phyloP scores from a whole-genome alignment of 2,797 vertebrate species.

The Hypotaenidia okinawae region DNA sequence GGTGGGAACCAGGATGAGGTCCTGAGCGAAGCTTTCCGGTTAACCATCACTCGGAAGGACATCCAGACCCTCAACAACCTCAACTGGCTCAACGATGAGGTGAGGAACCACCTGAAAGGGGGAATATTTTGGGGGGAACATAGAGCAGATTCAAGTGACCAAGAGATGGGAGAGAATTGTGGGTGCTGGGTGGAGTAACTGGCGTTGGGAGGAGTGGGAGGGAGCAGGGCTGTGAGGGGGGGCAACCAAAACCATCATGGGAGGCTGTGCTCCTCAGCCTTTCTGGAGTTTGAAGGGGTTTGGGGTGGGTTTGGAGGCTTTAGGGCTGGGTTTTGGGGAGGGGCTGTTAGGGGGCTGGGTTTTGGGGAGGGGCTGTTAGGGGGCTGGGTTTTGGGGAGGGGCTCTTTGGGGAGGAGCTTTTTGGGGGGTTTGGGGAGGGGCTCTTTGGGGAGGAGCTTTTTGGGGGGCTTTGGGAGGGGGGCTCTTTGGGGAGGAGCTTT shows the following conservation, averaged over 20 bases:
- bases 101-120: not conserved
- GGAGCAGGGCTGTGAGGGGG: accelerated
- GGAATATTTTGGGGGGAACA: not conserved
- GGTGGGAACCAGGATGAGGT: no score
- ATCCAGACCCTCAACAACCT: conserved; percentile 93
- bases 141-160: not conserved
- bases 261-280: not conserved
- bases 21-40: conserved; percentile 84
- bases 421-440: no score
- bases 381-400: no score
- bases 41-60: conserved; percentile 95
- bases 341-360: no score
- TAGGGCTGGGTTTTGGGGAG: no score
- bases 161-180: no score
- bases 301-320: no score
- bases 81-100: conserved; percentile 99
- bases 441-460: no score
- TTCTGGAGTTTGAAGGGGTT: not conserved
- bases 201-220: not conserved
- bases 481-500: no score
- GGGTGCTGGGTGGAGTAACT: not conserved
- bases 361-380: no score
- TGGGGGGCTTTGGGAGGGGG: no score
- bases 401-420: no score
- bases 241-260: accelerated